Conservation (phyloP, 1,140 invertebrate genomes). For the Choristoneura fumiferana region DNA sequence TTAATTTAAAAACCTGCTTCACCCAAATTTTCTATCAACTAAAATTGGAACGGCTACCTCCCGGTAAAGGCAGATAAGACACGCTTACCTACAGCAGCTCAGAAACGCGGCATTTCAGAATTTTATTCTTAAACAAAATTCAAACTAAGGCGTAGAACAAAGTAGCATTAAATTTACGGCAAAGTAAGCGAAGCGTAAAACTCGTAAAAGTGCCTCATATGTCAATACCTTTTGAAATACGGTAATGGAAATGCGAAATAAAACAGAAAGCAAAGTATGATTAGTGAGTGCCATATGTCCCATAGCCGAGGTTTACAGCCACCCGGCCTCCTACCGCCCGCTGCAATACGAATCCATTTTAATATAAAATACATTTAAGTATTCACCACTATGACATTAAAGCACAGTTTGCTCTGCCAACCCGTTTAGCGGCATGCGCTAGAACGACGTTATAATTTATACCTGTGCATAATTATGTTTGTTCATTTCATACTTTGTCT, state of each 20-base stretch:
- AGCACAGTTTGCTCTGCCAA: not conserved
- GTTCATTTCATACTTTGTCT: no score
- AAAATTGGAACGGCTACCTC: not conserved
- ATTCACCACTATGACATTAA: conserved; percentile 16
- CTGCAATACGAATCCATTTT: conserved; percentile 53
- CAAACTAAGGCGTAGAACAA: conserved; percentile 40
- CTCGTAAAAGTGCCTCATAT: conserved; percentile 73
- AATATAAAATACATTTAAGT: conserved; percentile 58
- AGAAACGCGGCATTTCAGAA: not conserved
- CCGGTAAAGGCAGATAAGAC: not conserved
- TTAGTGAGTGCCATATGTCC: conserved; percentile 71
- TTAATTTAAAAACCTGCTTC: not conserved
- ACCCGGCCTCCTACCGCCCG: conserved; percentile 30
- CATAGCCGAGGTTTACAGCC: conserved; percentile 66
- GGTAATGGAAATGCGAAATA: conserved; percentile 77
- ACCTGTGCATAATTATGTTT: no score
- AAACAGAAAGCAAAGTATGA: conserved; percentile 76
- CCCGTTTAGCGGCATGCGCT: not conserved
- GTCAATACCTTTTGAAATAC: conserved; percentile 77
- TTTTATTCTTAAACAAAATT: conserved; percentile 34
- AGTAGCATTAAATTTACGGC: conserved; percentile 49
- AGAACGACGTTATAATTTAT: no score
- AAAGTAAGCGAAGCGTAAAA: conserved; percentile 51
- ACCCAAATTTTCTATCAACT: not conserved
- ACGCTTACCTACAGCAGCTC: not conserved